Conservation (phyloP, 2,113 vertebrate genomes). For the Melanotaenia duboulayi region DNA sequence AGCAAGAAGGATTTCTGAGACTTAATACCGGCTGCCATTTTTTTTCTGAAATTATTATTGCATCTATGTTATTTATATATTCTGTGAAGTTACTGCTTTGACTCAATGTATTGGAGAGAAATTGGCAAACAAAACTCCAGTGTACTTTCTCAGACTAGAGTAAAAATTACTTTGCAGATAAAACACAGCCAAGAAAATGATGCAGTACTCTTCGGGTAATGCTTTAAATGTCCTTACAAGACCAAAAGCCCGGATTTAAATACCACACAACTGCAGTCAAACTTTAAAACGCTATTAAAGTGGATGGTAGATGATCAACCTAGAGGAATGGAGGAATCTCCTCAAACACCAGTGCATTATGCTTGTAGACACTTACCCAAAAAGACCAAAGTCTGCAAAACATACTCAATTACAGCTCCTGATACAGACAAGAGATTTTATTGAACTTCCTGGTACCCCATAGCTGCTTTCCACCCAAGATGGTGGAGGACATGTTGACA, state of each 20-base stretch:
- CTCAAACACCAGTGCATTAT: not conserved
- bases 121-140: not conserved
- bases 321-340: not conserved
- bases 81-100: too few species aligned
- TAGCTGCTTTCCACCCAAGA: not conserved
- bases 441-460: not conserved
- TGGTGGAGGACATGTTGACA: constrained; percentile 4
- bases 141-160: not conserved
- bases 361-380: not conserved
- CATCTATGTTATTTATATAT: too few species aligned
- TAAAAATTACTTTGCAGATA: not conserved
- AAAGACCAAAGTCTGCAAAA: not conserved
- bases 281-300: too few species aligned
- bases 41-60: too few species aligned
- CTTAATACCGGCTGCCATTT: too few species aligned
- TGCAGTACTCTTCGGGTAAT: not conserved
- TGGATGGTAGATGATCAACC: not conserved
- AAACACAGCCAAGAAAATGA: not conserved
- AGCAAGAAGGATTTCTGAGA: too few species aligned
- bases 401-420: not conserved
- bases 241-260: constrained; percentile 1
- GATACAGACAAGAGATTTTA: not conserved
- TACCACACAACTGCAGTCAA: not conserved
- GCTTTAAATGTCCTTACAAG: constrained; percentile 2
- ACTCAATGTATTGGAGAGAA: too few species aligned